Percentiles rank a stretch among this genome's conserved stretches.
These are phyloP conservation scores for Epinephelus cyanopodus DNA, from an alignment of 2,113 vertebrate genomes.

Conservation along the genomic window DNA sequence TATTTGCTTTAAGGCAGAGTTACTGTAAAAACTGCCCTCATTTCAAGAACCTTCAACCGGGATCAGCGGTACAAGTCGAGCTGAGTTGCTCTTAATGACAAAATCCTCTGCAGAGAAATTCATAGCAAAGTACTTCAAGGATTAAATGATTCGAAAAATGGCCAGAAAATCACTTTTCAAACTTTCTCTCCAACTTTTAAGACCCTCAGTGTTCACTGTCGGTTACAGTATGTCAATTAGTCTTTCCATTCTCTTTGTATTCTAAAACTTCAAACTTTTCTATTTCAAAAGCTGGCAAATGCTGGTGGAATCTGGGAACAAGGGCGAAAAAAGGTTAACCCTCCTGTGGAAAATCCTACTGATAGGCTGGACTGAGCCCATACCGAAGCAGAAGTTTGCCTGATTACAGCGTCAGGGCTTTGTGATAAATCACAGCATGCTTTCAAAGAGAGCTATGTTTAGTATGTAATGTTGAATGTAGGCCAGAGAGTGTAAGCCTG, in stretches of 20 bases:
- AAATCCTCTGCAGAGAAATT: conserved; percentile 50
- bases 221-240: conserved; percentile 11
- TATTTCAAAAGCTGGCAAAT: conserved; percentile 54
- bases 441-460: conserved; percentile 38
- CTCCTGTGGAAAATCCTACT: conserved; percentile 53
- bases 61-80: conserved; percentile 36
- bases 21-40: conserved; percentile 57
- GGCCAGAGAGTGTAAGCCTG: conserved; percentile 34
- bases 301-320: conserved; percentile 40
- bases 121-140: conserved; percentile 28
- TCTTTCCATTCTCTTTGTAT: conserved; percentile 31
- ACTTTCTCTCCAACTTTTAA: conserved; percentile 37
- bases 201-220: not conserved
- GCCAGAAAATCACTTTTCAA: conserved; percentile 26
- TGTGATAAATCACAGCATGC: conserved; percentile 42
- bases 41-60: conserved; percentile 43
- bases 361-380: conserved; percentile 41
- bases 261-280: conserved; percentile 28
- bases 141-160: conserved; percentile 20
- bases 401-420: conserved; percentile 33
- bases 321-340: conserved; percentile 46
- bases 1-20: conserved; percentile 56
- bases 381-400: not conserved
- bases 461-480: conserved; percentile 32
- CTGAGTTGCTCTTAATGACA: conserved; percentile 28